Percentiles rank a stretch among this genome's conserved stretches.
phyloP scores from a whole-genome alignment of 2,113 vertebrate genomes.

The Scomber colias region DNA sequence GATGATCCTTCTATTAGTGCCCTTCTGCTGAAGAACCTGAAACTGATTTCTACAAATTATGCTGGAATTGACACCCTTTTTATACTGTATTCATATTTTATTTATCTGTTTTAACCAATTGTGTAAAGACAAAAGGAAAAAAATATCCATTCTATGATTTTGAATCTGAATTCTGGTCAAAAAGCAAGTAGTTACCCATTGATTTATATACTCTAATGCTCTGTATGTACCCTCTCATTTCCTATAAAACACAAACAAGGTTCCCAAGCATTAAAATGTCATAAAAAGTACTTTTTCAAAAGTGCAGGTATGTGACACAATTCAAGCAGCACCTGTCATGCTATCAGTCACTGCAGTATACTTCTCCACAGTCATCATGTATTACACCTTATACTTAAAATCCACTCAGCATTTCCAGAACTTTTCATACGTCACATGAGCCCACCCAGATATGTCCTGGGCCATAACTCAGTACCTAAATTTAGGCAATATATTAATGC shows the following conservation, averaged over 20 bases:
- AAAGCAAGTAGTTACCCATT: background rate
- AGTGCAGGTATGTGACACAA: slow-evolving; percentile 87
- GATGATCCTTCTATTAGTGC: slow-evolving; percentile 77
- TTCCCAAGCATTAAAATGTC: slow-evolving; percentile 83
- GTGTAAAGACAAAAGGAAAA: background rate
- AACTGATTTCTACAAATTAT: slow-evolving; percentile 47
- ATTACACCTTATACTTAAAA: slow-evolving; percentile 87
- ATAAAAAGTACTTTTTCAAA: slow-evolving; percentile 68
- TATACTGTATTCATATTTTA: background rate
- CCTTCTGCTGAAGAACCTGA: slow-evolving; percentile 48
- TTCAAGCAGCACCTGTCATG: slow-evolving; percentile 89
- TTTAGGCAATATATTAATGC: slow-evolving; percentile 86
- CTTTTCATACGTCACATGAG: slow-evolving; percentile 85
- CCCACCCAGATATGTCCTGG: slow-evolving; percentile 80
- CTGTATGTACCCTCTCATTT: background rate
- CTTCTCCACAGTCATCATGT: slow-evolving; percentile 89
- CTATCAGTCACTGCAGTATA: slow-evolving; percentile 90
- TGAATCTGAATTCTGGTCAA: slow-evolving; percentile 5
- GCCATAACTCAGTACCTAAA: slow-evolving; percentile 86
- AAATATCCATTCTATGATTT: background rate
- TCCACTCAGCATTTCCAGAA: slow-evolving; percentile 84
- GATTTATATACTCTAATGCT: background rate
- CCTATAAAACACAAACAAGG: slow-evolving; percentile 69
- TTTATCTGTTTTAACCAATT: background rate
- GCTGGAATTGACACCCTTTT: slow-evolving; percentile 22